phyloP scores from a whole-genome alignment of 2,797 vertebrate genomes.

The Falco concolor region DNA sequence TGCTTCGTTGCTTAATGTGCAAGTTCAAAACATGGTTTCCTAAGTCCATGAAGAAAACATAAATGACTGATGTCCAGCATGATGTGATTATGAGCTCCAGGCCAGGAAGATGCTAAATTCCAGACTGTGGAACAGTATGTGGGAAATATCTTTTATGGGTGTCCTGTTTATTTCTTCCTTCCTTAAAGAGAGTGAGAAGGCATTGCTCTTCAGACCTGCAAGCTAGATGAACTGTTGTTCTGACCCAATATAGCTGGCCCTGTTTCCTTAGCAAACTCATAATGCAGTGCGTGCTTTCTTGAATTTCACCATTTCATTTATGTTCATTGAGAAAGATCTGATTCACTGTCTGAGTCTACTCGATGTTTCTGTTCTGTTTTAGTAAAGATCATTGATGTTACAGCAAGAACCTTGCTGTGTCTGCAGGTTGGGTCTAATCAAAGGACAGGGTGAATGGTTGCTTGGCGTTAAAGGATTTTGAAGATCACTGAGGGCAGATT shows the following conservation, averaged over 20 bases:
- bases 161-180: background rate
- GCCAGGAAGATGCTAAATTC: background rate
- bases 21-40: background rate
- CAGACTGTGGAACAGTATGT: background rate
- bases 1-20: background rate
- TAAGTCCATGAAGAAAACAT: background rate
- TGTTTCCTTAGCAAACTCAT: background rate
- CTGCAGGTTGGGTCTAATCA: fast-evolving
- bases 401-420: background rate
- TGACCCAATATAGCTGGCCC: background rate
- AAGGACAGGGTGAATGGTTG: background rate
- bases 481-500: background rate
- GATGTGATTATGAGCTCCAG: background rate
- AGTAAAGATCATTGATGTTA: background rate
- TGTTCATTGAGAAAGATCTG: background rate
- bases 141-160: background rate
- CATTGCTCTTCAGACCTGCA: background rate
- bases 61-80: background rate
- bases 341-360: fast-evolving
- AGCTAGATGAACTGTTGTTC: background rate
- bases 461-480: background rate
- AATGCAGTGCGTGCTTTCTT: background rate
- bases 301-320: background rate
- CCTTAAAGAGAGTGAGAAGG: background rate
- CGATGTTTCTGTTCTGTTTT: background rate